Base-by-base conservation (phyloP, 2,113 vertebrate genomes). In the Paramisgurnus dabryanus region DNA sequence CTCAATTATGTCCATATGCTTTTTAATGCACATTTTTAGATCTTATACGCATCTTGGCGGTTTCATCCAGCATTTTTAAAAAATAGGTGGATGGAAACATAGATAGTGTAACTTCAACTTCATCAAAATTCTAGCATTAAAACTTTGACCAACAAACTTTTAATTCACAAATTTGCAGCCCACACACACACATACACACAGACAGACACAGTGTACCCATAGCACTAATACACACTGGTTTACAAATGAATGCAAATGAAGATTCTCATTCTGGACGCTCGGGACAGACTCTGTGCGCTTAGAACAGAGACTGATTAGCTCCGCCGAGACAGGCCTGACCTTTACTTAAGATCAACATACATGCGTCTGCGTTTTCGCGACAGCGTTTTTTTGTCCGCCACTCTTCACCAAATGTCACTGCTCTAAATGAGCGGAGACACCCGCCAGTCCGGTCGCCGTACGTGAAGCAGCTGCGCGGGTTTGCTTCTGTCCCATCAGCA, bases 351-450 rank as follows among this genome's bases (percentile, higher is more conserved):
- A 90, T 84, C 82, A 85, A 87, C 89, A 63, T 80, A 85, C 67
- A 4, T 74, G 86, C 84, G 67, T 90, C 87, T 87, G 89, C 89
- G 87, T 86, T 89, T 89, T 90, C 86, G 88, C 86, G 89, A 88
- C 89, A 87, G 86, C 86, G 76, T 80, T 72, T 18, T 87, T 83
- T 80, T 78, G 67, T 81, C 58, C n/a, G 85, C 87, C 85, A 34
- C 86, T 87, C 89, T 86, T 86, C 87, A 90, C 87, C 83, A 91
- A 93, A 93, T 92, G 91, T 91, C 91, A 92, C 74, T 1, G 85
- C 34, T 76, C 65, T 87, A 89, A 88, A 90, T 83, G 82, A 88
- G 83, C 84, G 43, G 77, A 86, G 76, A 75, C 79, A 69, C 68
- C 79, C 72, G 58, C 50, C 70, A 74, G 70, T 85, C 78, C 15